Percentiles rank a stretch among this genome's conserved stretches.
Evolutionary conservation across 2,113 vertebrate genomes (phyloP).

Genomic region (Neopipo cinnamomea): DNA sequence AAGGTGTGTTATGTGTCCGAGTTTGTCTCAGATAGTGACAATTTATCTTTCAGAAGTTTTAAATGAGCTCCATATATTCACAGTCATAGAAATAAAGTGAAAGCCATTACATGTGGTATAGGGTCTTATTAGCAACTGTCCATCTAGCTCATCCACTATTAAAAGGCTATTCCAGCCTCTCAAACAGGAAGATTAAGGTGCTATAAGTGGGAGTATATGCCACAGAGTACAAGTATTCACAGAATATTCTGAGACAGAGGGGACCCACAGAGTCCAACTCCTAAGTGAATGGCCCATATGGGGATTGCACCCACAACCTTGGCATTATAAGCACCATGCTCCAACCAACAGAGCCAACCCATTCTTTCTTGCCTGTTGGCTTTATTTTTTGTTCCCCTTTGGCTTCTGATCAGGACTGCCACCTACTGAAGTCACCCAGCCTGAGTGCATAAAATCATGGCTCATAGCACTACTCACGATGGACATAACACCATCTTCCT

Average conservation of each 20-base stretch:
- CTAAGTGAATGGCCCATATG: not conserved
- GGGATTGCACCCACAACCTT: not conserved
- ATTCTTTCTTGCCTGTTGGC: not conserved
- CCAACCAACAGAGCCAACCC: not conserved
- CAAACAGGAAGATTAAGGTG: not conserved
- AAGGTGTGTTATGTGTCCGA: not conserved
- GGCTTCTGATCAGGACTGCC: not conserved
- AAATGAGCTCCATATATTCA: too few relatives aligned
- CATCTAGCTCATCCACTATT: not conserved
- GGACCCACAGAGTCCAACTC: not conserved
- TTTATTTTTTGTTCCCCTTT: not conserved
- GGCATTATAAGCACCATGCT: not conserved
- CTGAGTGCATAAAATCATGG: rapidly evolving
- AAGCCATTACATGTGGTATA: not conserved
- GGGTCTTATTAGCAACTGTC: not conserved
- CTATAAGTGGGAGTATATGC: not conserved
- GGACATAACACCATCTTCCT: not conserved
- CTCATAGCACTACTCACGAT: not conserved
- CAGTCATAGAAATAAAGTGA: too few relatives aligned
- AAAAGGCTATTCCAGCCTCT: not conserved
- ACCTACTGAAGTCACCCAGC: not conserved
- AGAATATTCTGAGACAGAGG: not conserved
- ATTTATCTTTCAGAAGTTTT: not conserved
- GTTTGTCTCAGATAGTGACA: not conserved
- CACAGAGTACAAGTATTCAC: not conserved